Percentiles rank a stretch among this genome's conserved stretches.
Evolutionary conservation across 2,113 vertebrate genomes (phyloP).

Genomic region (Oreocharis arfaki): DNA sequence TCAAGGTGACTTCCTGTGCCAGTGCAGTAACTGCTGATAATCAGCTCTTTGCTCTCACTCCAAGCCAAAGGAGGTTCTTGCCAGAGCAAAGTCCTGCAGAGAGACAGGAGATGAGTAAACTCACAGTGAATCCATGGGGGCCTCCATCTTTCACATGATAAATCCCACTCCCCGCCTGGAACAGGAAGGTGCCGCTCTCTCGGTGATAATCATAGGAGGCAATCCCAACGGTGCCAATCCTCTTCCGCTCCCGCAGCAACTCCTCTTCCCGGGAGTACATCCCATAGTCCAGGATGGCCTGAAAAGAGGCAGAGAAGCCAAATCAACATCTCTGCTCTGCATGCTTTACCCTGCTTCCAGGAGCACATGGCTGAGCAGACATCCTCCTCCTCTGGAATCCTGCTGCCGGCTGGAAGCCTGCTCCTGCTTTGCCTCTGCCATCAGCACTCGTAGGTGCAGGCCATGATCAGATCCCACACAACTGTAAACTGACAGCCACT

Average conservation of each 20-base stretch:
- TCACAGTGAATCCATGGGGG: conserved; percentile 79
- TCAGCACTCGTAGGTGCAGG: not conserved
- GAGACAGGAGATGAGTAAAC: not conserved
- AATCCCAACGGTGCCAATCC: conserved; percentile 79
- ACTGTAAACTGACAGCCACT: not conserved
- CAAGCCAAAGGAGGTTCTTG: not conserved
- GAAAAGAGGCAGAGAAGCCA: not conserved
- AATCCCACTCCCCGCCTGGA: conserved; percentile 76
- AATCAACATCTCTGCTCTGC: not conserved
- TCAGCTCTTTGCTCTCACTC: not conserved
- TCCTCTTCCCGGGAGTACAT: conserved; percentile 84
- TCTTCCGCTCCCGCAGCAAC: conserved; percentile 78
- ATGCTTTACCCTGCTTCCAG: not conserved
- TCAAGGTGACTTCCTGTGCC: not conserved
- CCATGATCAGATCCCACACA: not conserved
- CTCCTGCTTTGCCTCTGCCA: not conserved
- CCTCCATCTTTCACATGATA: conserved; percentile 80
- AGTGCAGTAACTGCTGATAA: not conserved
- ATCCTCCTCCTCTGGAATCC: conserved; percentile 1
- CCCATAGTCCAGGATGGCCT: conserved; percentile 81
- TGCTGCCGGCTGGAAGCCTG: not conserved
- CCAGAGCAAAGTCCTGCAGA: not conserved
- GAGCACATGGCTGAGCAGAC: conserved; percentile 43
- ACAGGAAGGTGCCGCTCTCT: conserved; percentile 78
- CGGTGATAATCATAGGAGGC: conserved; percentile 80